Evolutionary conservation across 2,888 invertebrate genomes (phyloP), one percentile per base, ranked within the genome.

Genomic region (Zaprionus lineosus): DNA sequence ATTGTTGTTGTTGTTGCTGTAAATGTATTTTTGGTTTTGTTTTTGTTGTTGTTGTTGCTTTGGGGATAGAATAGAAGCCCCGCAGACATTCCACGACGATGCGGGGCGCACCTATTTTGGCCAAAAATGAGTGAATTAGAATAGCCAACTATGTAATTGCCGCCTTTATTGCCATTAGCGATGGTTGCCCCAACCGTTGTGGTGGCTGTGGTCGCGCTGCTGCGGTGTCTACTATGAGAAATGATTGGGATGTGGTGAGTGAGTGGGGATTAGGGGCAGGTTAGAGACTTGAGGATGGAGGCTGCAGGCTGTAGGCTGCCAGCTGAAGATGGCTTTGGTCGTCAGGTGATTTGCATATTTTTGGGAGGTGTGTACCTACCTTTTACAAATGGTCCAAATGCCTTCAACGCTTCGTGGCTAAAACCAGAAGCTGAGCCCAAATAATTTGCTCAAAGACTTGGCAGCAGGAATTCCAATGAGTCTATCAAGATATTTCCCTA

Each of bases 111-210:
- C 84, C 78, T 76, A 56, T 53, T 76, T 67, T 47, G 55, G 56
- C 52, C 58, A 67, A 79, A 71, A 75, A 67, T 81, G 78, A 82
- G 81, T 84, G 73, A 82, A 82, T 84, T 84, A 78, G 84, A 82
- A 82, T 84, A 68, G 82, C 68, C 73, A 75, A 66, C 71, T 82
- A 66, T 76, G 74, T 74, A 82, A 81, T 82, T 84, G 75, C 82
- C 79, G 76, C 82, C 57, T 74, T 79, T 71, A 73, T 74, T 76
- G 73, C 71, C 73, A 44, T 57, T 46, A 66, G 53, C 68, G 33
- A 29, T 39, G 41, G 40, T 34, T 47, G 15, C 51, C 40, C 28
- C 56, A 46, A 28, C 57, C 2, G 48, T 51, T 63, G 41, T 46
- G 31, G 28, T 31, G 39, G 48, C 31, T 57, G 34, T 36, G 55